Evolutionary conservation across 2,797 vertebrate genomes (phyloP).

Genomic region (Lerista edwardsae): DNA sequence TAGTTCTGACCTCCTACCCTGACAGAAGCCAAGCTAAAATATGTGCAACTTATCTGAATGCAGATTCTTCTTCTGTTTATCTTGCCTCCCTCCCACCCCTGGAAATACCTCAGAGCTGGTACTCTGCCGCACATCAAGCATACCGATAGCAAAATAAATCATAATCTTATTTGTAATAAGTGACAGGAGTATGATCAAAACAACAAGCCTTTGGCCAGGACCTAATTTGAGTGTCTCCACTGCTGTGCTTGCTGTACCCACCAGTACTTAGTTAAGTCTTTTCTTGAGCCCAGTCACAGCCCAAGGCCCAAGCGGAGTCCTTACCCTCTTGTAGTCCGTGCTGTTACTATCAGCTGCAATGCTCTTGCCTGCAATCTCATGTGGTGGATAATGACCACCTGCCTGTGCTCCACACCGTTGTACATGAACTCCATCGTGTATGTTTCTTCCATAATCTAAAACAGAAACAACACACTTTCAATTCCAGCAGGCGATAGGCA

Average conservation of each 20-base stretch:
- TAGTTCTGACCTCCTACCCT: no score
- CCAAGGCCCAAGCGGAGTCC: conserved; percentile 6
- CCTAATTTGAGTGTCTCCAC: no score
- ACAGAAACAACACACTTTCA: not conserved
- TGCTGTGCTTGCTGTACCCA: not conserved
- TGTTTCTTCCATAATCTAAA: conserved; percentile 93
- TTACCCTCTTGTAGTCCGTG: conserved; percentile 89
- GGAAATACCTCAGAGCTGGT: no score
- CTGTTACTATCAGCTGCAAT: conserved; percentile 88
- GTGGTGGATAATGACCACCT: conserved; percentile 92
- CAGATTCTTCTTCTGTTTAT: no score
- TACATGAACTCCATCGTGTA: conserved; percentile 98
- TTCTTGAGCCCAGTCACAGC: not conserved
- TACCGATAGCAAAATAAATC: no score
- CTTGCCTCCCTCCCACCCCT: no score
- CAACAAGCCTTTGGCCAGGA: not conserved
- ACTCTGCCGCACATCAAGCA: no score
- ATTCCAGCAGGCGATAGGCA: no score
- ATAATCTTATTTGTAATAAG: no score
- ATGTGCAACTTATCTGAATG: no score
- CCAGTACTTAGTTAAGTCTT: not conserved
- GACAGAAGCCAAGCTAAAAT: no score
- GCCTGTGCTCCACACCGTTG: conserved; percentile 87
- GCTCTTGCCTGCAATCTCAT: conserved; percentile 94
- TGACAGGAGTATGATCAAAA: no score